Conservation (phyloP, 2,113 vertebrate species). For the Eubucco bourcierii region DNA sequence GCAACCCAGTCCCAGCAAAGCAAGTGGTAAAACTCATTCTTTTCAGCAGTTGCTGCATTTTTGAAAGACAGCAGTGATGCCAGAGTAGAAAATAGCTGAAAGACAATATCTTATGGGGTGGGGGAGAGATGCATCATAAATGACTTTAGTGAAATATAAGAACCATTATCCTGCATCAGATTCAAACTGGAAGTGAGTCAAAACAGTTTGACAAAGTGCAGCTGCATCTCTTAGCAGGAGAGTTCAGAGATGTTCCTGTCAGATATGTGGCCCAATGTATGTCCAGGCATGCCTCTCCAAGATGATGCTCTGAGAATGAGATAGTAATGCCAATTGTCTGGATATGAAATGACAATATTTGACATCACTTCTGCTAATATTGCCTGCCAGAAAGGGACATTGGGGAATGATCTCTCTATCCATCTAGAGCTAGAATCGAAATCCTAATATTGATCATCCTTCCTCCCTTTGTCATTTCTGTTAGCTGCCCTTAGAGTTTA, state of each 20-base stretch:
- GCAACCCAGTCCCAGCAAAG: neutral
- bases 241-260: neutral
- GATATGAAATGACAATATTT: slow-evolving; percentile 64
- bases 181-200: neutral
- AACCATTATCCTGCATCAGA: neutral
- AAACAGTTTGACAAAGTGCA: slow-evolving; percentile 5
- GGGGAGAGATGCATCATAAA: neutral
- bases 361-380: slow-evolving; percentile 56
- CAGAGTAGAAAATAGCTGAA: slow-evolving; percentile 45
- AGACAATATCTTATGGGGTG: neutral
- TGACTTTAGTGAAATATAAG: neutral
- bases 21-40: neutral
- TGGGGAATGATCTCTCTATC: slow-evolving; percentile 42
- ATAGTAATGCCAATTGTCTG: neutral
- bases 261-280: slow-evolving; percentile 13
- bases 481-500: neutral
- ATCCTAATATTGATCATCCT: slow-evolving; percentile 45
- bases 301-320: neutral
- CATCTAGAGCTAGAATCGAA: neutral
- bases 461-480: slow-evolving; percentile 4
- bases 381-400: slow-evolving; percentile 39
- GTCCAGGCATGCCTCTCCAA: slow-evolving; percentile 11
- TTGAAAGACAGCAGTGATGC: slow-evolving; percentile 39
- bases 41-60: slow-evolving; percentile 15
- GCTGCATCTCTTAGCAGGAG: neutral